Evolutionary conservation across 2,113 vertebrate species (phyloP).

Genomic region (Coryphaenoides rupestris): DNA sequence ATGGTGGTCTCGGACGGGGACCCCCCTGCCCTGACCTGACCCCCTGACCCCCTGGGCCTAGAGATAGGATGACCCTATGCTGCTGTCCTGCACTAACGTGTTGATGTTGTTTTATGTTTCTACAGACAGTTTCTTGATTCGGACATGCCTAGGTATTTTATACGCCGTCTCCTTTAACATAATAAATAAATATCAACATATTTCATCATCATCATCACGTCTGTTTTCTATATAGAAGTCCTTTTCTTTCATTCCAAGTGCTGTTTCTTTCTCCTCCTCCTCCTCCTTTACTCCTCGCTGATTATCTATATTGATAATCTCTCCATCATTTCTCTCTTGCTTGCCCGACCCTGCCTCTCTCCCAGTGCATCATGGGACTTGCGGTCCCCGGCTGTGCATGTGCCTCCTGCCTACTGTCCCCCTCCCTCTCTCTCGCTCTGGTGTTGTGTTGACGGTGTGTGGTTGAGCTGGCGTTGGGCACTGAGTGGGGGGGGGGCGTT

Average conservation of each 20-base stretch:
- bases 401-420: too few species aligned
- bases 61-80: slow-evolving; percentile 46
- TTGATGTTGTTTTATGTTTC: slow-evolving; percentile 93
- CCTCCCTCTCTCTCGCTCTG: too few species aligned
- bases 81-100: slow-evolving; percentile 84
- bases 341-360: slow-evolving; percentile 26
- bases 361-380: slow-evolving; percentile 45
- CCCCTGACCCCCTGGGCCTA: too few species aligned
- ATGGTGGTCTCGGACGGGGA: too few species aligned
- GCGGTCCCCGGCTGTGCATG: slow-evolving; percentile 17
- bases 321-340: slow-evolving; percentile 31
- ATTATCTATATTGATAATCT: neutral
- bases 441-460: slow-evolving; percentile 36
- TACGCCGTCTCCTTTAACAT: slow-evolving; percentile 60
- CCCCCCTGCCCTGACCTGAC: too few species aligned
- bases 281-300: neutral
- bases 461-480: slow-evolving; percentile 45
- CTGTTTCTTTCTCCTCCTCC: slow-evolving; percentile 25
- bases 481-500: slow-evolving; percentile 15
- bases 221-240: neutral
- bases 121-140: slow-evolving; percentile 99
- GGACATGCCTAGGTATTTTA: slow-evolving; percentile 99
- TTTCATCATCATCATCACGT: neutral
- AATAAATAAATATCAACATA: slow-evolving; percentile 28
- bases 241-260: slow-evolving; percentile 33